Base-by-base conservation (phyloP, 2,888 invertebrate genomes). In the Resseliella maxima region DNA sequence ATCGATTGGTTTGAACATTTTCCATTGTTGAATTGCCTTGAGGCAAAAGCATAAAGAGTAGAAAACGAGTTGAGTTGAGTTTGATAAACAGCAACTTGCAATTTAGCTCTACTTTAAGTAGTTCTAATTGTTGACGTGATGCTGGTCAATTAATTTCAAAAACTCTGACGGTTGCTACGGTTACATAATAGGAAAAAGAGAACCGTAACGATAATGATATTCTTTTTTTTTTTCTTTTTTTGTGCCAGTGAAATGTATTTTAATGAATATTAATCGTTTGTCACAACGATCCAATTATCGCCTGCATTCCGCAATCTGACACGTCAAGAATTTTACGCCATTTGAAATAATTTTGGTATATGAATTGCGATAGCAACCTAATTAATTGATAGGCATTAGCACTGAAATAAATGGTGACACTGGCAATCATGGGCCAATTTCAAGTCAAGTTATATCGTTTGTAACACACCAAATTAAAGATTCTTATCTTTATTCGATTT, bases 261-360 rank as follows among this genome's bases (percentile, higher is more conserved):
- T 72, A 72, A 72, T 72, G 72, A 72, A 72, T 72, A 72, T 72
- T 72, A 72, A 72, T 72, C 72, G 72, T 31, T 31, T 72, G 31
- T 72, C 72, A 12, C 72, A 72, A 72, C 31, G 12, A 59, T 5
- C 50, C 50, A 59, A 59, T 59, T 59, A 72, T 72, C 72, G 72
- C 72, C 15, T 72, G 31, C 72, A 72, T 72, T 72, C 31, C 15
- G 31, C 72, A 72, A 72, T 15, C 72, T 72, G 72, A 72, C 72
- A 72, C 72, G n/a, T 72, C 15, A 31, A 31, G 72, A 72, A 72
- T 31, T 72, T 72, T 12, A 24, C 59, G 59, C 46, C 15, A n/a
- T 12, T 31, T 72, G 72, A 31, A 72, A 8, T 18, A 59, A 24
- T 59, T 24, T 59, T 24, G n/a, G n/a, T n/a, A n/a, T n/a, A 31